Base-by-base conservation (phyloP, 1,140 invertebrate species). In the Panagrolaimus sp. region DNA sequence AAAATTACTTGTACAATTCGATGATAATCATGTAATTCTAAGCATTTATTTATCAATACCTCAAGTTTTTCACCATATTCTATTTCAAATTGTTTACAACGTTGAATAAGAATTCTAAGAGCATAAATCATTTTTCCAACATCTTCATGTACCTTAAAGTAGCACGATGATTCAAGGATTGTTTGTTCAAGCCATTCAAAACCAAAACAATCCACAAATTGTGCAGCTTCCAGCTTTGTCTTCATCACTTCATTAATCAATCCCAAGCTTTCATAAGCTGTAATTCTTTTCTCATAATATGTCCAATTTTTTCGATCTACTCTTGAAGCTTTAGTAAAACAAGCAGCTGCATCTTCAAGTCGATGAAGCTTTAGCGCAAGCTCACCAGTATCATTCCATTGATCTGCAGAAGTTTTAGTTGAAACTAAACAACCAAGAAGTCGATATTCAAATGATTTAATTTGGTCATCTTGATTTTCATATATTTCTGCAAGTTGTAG, bases 231-330 rank as follows among this genome's bases (percentile, higher is more conserved):
- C 0, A 80, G 66, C 20, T 80, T 70, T n/a, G 72, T 80, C 46
- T 72, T 67, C 78, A 80, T 80, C 14, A 80, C 77, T 1, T 76
- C 44, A n/a, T 71, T 67, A 23, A 63, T 68, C 11, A 72, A 27
- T 11, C 78, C 72, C 5, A 79, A 45, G 38, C 51, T 42, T 47
- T 80, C 78, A 11, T 80, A 65, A 20, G 80, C 53, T 67, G 73
- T 67, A 38, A 80, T 80, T 48, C 80, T 51, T 47, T 79, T 79
- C 45, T 80, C 79, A 64, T 80, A 80, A 66, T 78, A 78, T 13
- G 69, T 23, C 74, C 78, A 81, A 63, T 82, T 82, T 14, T 61
- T 57, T 7, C 73, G 75, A 4, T 80, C 78, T 9, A 62, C 61
- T 46, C 64, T 53, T 47, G 80, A 73, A 14, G 77, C 77, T 75